Evolutionary conservation across 2,113 vertebrate species (phyloP), one percentile per base, ranked within the genome.

Genomic region (Callionymus lyra): DNA sequence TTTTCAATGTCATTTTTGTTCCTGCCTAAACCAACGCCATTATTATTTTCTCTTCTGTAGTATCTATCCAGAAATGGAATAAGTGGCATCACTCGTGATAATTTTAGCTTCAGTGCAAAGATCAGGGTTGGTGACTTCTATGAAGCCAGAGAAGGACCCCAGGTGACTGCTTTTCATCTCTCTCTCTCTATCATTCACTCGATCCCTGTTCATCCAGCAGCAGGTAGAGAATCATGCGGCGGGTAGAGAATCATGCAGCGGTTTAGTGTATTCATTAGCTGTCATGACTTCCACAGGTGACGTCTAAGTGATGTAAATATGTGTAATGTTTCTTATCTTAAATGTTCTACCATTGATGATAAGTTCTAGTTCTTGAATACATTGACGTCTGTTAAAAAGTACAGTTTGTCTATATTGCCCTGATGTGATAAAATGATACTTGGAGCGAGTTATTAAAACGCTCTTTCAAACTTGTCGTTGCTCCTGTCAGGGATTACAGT

Each of bases 81-180:
- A 90, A 92, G 88, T 89, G 91, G 93, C 93, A 90, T 98, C 91
- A 91, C 93, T 86, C 91, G 93, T 75, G 92, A 94, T 91, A 96
- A 96, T 93, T 99, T 98, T 91, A 97, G 93, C 93, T 97, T 99
- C 93, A 96, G 91, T 95, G 90, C 92, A 98, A 99, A 98, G 94
- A 89, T 97, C 93, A 94, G 90, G 90, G 90, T 97, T 93, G 94
- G 94, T 93, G 93, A 97, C 91, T 97, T 99, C 92, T 99, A 96
- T 95, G 95, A 98, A 97, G 91, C 93, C 90, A 97, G 93, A 97
- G 92, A 96, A 90, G 92, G 93, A 94, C 91, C 89, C 68, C 91
- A 97, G 95, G 93, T 97, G 94, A 88, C 77, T 84, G 77, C 70
- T 80, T 86, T 86, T 84, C 82, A 85, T 85, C 80, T 87, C 79